These are phyloP conservation scores for Falco peregrinus DNA, from an alignment of 2,797 vertebrate genomes.

Conservation along the genomic window DNA sequence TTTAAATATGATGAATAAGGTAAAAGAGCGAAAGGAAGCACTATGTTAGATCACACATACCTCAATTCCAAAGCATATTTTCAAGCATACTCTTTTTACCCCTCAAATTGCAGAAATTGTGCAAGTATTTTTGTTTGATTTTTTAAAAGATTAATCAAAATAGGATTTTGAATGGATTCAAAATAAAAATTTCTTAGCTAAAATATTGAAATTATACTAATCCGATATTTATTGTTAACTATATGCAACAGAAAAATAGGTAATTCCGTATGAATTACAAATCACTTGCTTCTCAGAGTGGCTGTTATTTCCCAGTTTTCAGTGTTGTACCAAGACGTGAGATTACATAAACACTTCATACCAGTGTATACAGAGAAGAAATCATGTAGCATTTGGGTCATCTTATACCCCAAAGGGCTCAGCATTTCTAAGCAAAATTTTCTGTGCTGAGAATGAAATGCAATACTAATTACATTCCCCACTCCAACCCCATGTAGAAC, in stretches of 20 bases:
- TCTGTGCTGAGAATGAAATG: not conserved
- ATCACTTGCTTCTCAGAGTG: not conserved
- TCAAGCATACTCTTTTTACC: not conserved
- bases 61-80: not conserved
- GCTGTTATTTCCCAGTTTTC: not conserved
- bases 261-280: not conserved
- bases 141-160: not conserved
- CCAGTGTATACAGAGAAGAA: not conserved
- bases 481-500: not conserved
- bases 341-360: not conserved
- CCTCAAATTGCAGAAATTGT: not conserved
- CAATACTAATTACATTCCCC: not conserved
- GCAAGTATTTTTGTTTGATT: not conserved
- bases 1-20: not conserved
- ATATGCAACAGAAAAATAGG: not conserved
- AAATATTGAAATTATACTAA: not conserved
- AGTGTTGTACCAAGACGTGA: not conserved
- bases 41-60: not conserved
- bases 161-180: not conserved
- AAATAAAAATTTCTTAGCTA: not conserved
- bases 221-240: not conserved
- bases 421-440: not conserved
- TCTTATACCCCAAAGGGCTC: not conserved
- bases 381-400: not conserved
- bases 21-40: not conserved